A percentile compares a stretch with the other conserved stretches of the same genome.
phyloP scores from a whole-genome alignment of 1,140 invertebrate genomes.

The Pachypsylla venusta region DNA sequence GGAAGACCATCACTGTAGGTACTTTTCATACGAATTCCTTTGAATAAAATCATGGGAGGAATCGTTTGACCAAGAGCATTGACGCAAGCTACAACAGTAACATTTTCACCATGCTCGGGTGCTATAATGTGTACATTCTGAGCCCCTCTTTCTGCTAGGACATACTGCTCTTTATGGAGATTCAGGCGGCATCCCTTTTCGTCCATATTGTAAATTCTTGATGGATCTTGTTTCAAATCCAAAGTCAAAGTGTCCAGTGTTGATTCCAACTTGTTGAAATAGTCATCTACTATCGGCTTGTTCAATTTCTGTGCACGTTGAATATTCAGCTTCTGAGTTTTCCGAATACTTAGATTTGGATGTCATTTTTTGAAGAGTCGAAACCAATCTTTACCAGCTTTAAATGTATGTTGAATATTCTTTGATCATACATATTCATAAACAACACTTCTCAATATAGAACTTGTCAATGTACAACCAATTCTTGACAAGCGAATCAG shows the following conservation, averaged over 20 bases:
- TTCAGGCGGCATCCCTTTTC: conserved; percentile 30
- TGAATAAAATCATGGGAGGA: conserved; percentile 31
- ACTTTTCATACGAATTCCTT: conserved; percentile 27
- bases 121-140: conserved; percentile 29
- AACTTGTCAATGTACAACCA: background rate
- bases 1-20: conserved; percentile 27
- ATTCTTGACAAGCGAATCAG: background rate
- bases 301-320: conserved; percentile 28
- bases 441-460: background rate
- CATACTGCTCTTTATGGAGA: conserved; percentile 27
- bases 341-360: conserved; percentile 17
- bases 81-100: conserved; percentile 29
- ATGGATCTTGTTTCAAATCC: conserved; percentile 23
- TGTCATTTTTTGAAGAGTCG: background rate
- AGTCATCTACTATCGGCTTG: conserved; percentile 25
- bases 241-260: conserved; percentile 20
- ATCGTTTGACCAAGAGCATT: conserved; percentile 27
- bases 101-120: conserved; percentile 28
- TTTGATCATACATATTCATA: background rate
- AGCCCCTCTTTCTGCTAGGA: conserved; percentile 27
- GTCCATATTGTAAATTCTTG: conserved; percentile 31
- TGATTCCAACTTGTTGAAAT: conserved; percentile 25
- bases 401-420: background rate
- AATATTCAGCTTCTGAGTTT: conserved; percentile 28
- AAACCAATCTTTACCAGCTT: background rate